Evolutionary conservation across 2,888 invertebrate genomes (phyloP).

Genomic region (Ceriagrion tenellum): DNA sequence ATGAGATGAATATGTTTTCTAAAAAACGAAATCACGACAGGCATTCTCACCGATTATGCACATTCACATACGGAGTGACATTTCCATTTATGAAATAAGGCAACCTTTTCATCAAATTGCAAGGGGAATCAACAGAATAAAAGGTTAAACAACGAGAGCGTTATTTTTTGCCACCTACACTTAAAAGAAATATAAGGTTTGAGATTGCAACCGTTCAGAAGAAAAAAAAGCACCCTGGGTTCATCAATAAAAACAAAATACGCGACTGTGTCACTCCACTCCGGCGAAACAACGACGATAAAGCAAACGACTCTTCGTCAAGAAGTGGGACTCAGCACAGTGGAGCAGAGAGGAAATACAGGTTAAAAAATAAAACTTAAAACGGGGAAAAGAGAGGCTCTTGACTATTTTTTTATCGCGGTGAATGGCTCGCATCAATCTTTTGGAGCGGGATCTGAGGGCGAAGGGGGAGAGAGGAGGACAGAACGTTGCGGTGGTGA

Average conservation of each 20-base stretch:
- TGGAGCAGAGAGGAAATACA: background rate
- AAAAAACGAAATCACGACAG: too few species aligned
- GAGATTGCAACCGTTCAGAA: too few species aligned
- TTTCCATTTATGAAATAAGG: too few species aligned
- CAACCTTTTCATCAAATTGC: too few species aligned
- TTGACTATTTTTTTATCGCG: constrained; percentile 1
- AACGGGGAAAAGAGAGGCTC: background rate
- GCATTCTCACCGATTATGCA: too few species aligned
- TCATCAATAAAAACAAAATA: background rate
- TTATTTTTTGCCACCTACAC: too few species aligned
- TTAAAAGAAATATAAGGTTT: too few species aligned
- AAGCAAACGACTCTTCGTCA: background rate
- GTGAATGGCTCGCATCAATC: constrained; percentile 1
- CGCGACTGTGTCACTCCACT: background rate
- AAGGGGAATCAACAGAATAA: too few species aligned
- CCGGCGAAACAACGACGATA: background rate
- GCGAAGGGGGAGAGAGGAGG: background rate
- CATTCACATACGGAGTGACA: too few species aligned
- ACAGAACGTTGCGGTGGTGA: background rate
- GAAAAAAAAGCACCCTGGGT: background rate
- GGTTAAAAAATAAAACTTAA: background rate
- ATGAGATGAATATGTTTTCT: too few species aligned
- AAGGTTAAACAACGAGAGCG: too few species aligned
- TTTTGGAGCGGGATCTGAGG: background rate
- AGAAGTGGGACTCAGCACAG: background rate